A percentile compares a stretch with the other conserved stretches of the same genome.
Evolutionary conservation across 2,888 invertebrate genomes (phyloP).

Genomic region (Asteroscopus sphinx): DNA sequence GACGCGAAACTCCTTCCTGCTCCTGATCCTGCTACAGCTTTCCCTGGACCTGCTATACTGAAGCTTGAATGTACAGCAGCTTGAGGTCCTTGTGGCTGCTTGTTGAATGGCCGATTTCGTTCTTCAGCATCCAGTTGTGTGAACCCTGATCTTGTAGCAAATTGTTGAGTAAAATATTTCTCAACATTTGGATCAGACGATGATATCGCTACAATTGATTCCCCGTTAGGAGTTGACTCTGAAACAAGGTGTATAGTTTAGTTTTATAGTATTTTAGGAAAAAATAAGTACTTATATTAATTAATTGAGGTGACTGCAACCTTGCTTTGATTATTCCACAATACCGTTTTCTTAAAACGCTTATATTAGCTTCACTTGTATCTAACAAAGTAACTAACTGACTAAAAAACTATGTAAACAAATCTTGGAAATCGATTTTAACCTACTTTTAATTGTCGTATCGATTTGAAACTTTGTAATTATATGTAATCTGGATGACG

Average conservation of each 20-base stretch:
- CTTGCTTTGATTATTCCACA: no score
- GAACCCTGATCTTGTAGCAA: constrained; percentile 52
- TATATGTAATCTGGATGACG: no score
- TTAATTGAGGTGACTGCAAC: neutral
- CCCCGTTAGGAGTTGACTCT: constrained; percentile 75
- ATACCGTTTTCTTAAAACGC: no score
- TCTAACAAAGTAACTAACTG: no score
- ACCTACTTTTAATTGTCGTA: no score
- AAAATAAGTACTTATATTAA: constrained; percentile 1
- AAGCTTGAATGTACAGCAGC: constrained; percentile 60
- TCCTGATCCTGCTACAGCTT: constrained; percentile 66
- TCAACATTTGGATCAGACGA: constrained; percentile 73
- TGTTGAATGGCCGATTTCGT: constrained; percentile 29
- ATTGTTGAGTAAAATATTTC: constrained; percentile 62
- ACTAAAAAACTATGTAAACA: no score
- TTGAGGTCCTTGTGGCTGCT: constrained; percentile 27
- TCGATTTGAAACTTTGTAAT: no score
- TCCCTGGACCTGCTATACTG: constrained; percentile 67
- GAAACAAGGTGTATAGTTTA: constrained; percentile 42
- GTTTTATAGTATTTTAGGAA: neutral
- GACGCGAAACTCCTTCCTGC: constrained; percentile 71
- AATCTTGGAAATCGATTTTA: no score
- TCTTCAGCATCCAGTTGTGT: constrained; percentile 46
- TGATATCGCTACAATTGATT: constrained; percentile 73
- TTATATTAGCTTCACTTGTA: no score